Evolutionary conservation across 2,888 invertebrate species (phyloP).

Genomic region (Pyrochroa serraticornis): DNA sequence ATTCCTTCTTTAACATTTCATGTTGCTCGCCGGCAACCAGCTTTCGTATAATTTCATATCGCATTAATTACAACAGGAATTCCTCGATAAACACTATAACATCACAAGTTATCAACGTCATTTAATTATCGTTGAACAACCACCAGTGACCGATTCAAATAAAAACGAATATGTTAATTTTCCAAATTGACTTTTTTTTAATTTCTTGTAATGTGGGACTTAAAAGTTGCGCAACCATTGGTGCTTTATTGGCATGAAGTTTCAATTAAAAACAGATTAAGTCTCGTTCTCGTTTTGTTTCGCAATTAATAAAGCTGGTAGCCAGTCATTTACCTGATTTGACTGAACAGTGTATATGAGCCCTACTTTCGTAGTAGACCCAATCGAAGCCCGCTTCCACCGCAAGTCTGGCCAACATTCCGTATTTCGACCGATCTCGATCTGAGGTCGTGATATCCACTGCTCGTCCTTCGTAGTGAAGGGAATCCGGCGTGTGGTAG

Average conservation of each 20-base stretch:
- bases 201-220: too few species aligned
- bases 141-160: conserved; percentile 1
- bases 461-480: conserved; percentile 96
- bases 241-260: neutral
- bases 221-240: neutral
- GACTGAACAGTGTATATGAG: conserved; percentile 96
- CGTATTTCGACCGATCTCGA: conserved; percentile 90
- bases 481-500: conserved; percentile 77
- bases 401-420: conserved; percentile 93
- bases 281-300: neutral
- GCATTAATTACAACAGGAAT: neutral
- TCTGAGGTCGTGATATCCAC: conserved; percentile 96
- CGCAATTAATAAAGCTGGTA: neutral
- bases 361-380: conserved; percentile 95
- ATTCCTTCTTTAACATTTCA: neutral
- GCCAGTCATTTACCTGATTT: conserved; percentile 80
- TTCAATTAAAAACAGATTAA: neutral
- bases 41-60: too few species aligned
- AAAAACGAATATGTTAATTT: neutral
- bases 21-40: too few species aligned
- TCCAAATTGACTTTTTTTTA: neutral
- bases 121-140: conserved; percentile 9
- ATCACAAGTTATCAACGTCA: neutral
- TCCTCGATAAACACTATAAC: neutral
- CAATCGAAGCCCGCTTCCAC: conserved; percentile 98